Percentiles rank a stretch among this genome's conserved stretches.
phyloP scores from a whole-genome alignment of 2,113 vertebrate genomes.

The Pachypanchax playfairii region DNA sequence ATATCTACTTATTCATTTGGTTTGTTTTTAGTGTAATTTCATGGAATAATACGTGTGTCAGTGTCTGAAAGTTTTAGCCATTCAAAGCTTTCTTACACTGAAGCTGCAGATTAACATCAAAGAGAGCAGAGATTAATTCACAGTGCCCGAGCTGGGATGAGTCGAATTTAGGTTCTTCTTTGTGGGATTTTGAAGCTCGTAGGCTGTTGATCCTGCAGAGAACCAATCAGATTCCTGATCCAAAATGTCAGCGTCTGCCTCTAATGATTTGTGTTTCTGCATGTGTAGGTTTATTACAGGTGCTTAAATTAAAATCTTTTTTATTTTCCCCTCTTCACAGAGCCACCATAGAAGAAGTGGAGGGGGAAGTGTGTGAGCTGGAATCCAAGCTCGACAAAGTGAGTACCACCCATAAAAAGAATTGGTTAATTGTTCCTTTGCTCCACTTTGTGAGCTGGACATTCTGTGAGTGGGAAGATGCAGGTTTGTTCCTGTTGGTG shows the following conservation, averaged over 20 bases:
- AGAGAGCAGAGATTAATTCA: neutral
- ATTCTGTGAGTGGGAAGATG: conserved; percentile 24
- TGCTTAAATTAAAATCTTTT: conserved; percentile 15
- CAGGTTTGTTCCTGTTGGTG: conserved; percentile 24
- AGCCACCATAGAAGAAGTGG: conserved; percentile 96
- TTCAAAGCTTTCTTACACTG: neutral
- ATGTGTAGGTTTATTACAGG: conserved; percentile 9
- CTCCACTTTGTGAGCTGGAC: conserved; percentile 21
- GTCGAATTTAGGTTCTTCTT: conserved; percentile 11
- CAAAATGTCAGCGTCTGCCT: conserved; percentile 52
- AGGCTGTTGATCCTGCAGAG: conserved; percentile 47
- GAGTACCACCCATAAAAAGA: conserved; percentile 68
- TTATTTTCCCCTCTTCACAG: conserved; percentile 70
- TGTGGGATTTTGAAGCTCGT: conserved; percentile 14
- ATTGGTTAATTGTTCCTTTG: conserved; percentile 56
- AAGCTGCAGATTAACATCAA: conserved; percentile 1
- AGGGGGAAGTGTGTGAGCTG: conserved; percentile 95
- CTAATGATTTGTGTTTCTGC: conserved; percentile 23
- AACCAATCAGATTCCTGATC: conserved; percentile 51
- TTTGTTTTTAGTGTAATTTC: neutral
- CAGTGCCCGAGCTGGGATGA: conserved; percentile 4
- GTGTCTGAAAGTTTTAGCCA: neutral
- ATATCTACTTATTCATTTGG: too few relatives aligned
- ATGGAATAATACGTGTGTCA: neutral
- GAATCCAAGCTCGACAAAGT: conserved; percentile 99